Conservation (phyloP, 2,113 vertebrate genomes). For the Hylia prasina region DNA sequence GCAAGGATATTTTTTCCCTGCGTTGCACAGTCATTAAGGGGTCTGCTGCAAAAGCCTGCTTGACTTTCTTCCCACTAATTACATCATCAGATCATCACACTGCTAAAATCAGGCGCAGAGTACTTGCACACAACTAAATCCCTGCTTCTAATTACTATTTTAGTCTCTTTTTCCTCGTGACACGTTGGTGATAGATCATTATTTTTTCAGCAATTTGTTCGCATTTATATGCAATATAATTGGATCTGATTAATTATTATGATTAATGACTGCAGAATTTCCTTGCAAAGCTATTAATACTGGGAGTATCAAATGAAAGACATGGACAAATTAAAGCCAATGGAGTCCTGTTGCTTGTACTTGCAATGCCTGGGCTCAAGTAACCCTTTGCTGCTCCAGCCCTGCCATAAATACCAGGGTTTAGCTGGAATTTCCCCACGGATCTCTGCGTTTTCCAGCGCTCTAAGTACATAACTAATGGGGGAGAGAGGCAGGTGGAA, state of each 20-base stretch:
- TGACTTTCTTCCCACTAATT: slow-evolving; percentile 87
- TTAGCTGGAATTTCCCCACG: slow-evolving; percentile 6
- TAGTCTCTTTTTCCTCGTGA: slow-evolving; percentile 91
- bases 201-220: slow-evolving; percentile 99
- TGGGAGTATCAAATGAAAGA: slow-evolving; percentile 84
- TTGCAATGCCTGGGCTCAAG: slow-evolving; percentile 57
- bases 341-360: slow-evolving; percentile 76
- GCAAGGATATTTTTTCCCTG: slow-evolving; percentile 38
- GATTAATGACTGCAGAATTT: slow-evolving; percentile 97
- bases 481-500: background rate
- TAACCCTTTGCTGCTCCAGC: slow-evolving; percentile 75
- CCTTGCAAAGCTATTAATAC: slow-evolving; percentile 91
- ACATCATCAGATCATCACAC: slow-evolving; percentile 89
- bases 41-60: slow-evolving; percentile 76
- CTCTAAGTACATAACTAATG: background rate
- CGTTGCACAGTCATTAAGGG: slow-evolving; percentile 79
- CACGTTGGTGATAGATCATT: slow-evolving; percentile 99
- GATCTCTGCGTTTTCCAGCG: background rate
- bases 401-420: background rate
- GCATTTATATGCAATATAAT: slow-evolving; percentile 99
- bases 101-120: slow-evolving; percentile 82
- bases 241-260: slow-evolving; percentile 99
- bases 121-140: slow-evolving; percentile 86
- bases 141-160: slow-evolving; percentile 98
- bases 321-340: slow-evolving; percentile 86